Percentiles rank a stretch among this genome's conserved stretches.
Conservation (phyloP, 2,113 vertebrate species). For the Oophaga pumilio region DNA sequence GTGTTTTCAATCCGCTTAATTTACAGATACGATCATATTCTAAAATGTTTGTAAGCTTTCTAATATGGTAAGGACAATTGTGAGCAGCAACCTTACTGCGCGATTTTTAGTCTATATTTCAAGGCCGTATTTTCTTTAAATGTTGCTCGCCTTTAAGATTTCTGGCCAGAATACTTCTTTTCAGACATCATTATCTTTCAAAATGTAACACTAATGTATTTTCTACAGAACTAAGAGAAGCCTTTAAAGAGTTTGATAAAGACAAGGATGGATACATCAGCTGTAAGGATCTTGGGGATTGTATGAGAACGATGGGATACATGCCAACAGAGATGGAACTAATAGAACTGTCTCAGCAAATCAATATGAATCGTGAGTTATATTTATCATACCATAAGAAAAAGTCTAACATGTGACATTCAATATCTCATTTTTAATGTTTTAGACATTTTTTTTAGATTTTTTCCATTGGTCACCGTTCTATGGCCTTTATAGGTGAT, state of each 20-base stretch:
- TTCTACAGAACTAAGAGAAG: conserved; percentile 87
- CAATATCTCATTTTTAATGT: background rate
- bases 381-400: background rate
- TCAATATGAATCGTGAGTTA: conserved; percentile 96
- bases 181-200: background rate
- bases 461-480: background rate
- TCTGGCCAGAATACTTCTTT: background rate
- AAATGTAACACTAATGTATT: background rate
- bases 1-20: background rate
- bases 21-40: background rate
- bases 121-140: background rate
- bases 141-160: background rate
- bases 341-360: conserved; percentile 96
- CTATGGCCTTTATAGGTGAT: background rate
- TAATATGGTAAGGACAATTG: background rate
- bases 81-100: background rate
- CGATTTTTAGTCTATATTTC: background rate
- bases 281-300: conserved; percentile 96
- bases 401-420: background rate
- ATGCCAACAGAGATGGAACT: conserved; percentile 99
- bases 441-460: background rate
- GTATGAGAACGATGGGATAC: conserved; percentile 99
- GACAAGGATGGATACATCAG: conserved; percentile 97
- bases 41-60: background rate
- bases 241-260: conserved; percentile 96